These are phyloP conservation scores for Dermolepida albohirtum DNA, from an alignment of 2,888 invertebrate genomes.

Conservation along the genomic window DNA sequence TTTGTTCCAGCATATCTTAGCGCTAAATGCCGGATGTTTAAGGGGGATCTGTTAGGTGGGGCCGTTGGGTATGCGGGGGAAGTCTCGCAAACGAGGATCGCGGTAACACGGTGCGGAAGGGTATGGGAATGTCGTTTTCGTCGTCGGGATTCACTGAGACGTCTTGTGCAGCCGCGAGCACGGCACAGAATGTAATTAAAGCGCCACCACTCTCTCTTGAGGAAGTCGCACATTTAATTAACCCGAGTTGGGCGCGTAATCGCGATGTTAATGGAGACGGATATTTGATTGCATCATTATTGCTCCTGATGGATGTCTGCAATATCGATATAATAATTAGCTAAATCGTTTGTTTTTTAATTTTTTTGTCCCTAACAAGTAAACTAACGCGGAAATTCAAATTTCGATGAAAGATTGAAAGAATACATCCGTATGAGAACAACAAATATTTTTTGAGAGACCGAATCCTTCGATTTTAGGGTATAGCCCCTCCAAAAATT, in stretches of 20 bases:
- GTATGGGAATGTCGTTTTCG: too few species aligned
- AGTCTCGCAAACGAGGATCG: background rate
- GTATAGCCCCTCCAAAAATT: too few species aligned
- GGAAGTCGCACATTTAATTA: slow-evolving; percentile 65
- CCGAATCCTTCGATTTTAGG: too few species aligned
- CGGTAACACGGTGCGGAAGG: background rate
- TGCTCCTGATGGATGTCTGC: too few species aligned
- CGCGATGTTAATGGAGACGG: slow-evolving; percentile 64
- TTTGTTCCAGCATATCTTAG: slow-evolving; percentile 50
- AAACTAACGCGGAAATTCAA: too few species aligned
- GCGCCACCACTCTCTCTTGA: slow-evolving; percentile 56
- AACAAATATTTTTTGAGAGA: too few species aligned
- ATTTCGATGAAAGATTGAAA: too few species aligned
- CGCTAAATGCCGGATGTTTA: slow-evolving; percentile 54
- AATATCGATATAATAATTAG: too few species aligned
- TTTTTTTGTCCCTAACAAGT: too few species aligned
- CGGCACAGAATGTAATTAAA: slow-evolving; percentile 62
- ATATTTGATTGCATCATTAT: slow-evolving; percentile 61
- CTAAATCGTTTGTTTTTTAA: too few species aligned
- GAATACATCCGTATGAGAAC: too few species aligned
- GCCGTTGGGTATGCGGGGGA: too few species aligned
- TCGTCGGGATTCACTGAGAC: slow-evolving; percentile 48
- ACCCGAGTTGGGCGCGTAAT: slow-evolving; percentile 63
- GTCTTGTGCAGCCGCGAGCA: slow-evolving; percentile 61
- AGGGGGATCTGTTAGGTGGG: slow-evolving; percentile 24